phyloP scores from a whole-genome alignment of 2,888 invertebrate species.

The Cerastoderma edule region DNA sequence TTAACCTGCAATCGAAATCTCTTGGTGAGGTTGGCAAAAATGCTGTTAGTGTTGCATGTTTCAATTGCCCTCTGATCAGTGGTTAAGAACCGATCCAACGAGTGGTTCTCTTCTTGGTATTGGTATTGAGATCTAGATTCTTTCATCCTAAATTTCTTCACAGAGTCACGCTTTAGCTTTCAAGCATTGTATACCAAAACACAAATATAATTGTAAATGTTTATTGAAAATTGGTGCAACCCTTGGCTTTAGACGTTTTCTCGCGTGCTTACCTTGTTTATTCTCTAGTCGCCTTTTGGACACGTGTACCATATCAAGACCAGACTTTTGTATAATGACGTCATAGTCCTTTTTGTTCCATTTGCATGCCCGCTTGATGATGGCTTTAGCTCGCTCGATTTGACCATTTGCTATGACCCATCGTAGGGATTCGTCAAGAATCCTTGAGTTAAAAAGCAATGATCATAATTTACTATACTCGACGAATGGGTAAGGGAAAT shows the following conservation, averaged over 20 bases:
- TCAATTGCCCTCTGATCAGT: too few relatives aligned
- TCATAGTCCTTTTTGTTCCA: conserved; percentile 61
- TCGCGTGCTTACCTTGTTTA: neutral
- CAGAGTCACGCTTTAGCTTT: neutral
- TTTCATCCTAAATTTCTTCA: neutral
- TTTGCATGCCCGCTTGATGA: conserved; percentile 65
- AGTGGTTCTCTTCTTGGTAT: too few relatives aligned
- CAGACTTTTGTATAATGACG: conserved; percentile 29
- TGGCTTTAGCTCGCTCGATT: conserved; percentile 50
- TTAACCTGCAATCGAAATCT: too few relatives aligned
- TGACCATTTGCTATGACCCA: conserved; percentile 71
- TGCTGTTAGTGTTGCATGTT: too few relatives aligned
- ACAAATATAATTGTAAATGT: neutral
- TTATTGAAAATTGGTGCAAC: neutral
- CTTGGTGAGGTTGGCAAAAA: too few relatives aligned
- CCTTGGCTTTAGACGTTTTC: neutral
- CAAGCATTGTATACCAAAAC: neutral
- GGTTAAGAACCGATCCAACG: too few relatives aligned
- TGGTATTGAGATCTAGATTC: too few relatives aligned
- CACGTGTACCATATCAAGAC: conserved; percentile 21
- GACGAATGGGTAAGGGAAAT: too few relatives aligned
- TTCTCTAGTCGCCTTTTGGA: neutral
- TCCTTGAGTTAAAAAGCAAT: too few relatives aligned
- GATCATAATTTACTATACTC: too few relatives aligned
- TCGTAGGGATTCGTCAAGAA: conserved; percentile 68